Evolutionary conservation across 2,888 invertebrate genomes (phyloP).

Genomic region (Ditula angustiorana): DNA sequence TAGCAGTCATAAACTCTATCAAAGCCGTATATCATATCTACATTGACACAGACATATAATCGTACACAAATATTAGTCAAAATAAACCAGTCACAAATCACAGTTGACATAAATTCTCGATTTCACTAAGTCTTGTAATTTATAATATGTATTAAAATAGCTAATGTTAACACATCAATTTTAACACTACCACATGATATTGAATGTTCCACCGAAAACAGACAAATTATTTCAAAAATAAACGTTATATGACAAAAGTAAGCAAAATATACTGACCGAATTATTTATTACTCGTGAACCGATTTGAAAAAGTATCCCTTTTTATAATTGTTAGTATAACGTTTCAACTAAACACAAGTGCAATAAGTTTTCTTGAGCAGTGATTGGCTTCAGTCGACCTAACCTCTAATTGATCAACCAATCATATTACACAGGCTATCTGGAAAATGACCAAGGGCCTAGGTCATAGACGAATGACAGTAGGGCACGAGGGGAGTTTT

Average conservation of each 20-base stretch:
- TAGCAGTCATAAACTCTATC: constrained; percentile 82
- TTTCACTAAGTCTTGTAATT: constrained; percentile 83
- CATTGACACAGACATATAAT: constrained; percentile 76
- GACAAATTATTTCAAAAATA: constrained; percentile 51
- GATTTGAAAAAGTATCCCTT: constrained; percentile 4
- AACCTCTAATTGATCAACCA: background rate
- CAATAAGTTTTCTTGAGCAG: constrained; percentile 39
- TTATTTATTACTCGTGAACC: constrained; percentile 11
- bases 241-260: constrained; percentile 67
- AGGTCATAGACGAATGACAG: background rate
- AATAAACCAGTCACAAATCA: constrained; percentile 85
- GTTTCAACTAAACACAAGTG: constrained; percentile 18
- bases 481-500: background rate
- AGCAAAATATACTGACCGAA: constrained; percentile 3
- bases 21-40: constrained; percentile 75
- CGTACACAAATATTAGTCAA: constrained; percentile 81
- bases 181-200: constrained; percentile 65
- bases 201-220: constrained; percentile 60
- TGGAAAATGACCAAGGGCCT: constrained; percentile 3
- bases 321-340: background rate
- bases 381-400: constrained; percentile 36
- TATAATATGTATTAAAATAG: constrained; percentile 39
- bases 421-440: constrained; percentile 2
- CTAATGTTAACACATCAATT: constrained; percentile 67
- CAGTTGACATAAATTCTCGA: constrained; percentile 85